Conservation (phyloP, 2,797 vertebrate species). For the Hapalemur alaotrensis region DNA sequence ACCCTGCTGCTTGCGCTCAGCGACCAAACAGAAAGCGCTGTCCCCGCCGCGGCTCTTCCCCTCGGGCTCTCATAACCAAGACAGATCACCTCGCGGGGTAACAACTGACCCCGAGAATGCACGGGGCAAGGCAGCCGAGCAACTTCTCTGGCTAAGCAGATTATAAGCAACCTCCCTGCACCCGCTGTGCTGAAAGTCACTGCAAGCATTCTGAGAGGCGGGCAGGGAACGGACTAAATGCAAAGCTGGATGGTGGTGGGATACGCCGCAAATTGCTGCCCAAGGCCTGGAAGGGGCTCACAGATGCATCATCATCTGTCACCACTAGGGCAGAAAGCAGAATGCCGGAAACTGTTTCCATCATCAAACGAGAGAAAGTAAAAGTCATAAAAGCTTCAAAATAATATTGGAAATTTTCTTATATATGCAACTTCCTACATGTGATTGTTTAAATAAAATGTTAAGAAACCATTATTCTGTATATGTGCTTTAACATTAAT, state of each 20-base stretch:
- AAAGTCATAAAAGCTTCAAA: neutral
- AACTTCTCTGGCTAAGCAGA: neutral
- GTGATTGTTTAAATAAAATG: neutral
- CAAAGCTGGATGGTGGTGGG: neutral
- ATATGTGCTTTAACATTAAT: neutral
- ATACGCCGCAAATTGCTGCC: neutral
- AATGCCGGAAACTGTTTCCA: neutral
- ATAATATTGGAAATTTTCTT: neutral
- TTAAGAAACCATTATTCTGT: neutral
- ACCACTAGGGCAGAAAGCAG: neutral
- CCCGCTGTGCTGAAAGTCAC: neutral
- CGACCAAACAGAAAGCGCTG: neutral
- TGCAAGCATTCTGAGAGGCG: neutral
- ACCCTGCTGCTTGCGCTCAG: neutral
- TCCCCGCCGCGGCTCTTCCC: neutral
- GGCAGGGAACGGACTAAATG: neutral
- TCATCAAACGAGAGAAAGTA: neutral
- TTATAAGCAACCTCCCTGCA: neutral
- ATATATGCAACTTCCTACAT: neutral
- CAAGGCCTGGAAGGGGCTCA: rapidly evolving
- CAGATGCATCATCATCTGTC: neutral
- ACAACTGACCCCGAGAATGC: rapidly evolving
- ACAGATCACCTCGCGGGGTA: neutral
- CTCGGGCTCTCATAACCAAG: neutral
- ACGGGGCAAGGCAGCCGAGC: neutral